Conservation (phyloP, 2,113 vertebrate species). For the Pelecanus crispus region DNA sequence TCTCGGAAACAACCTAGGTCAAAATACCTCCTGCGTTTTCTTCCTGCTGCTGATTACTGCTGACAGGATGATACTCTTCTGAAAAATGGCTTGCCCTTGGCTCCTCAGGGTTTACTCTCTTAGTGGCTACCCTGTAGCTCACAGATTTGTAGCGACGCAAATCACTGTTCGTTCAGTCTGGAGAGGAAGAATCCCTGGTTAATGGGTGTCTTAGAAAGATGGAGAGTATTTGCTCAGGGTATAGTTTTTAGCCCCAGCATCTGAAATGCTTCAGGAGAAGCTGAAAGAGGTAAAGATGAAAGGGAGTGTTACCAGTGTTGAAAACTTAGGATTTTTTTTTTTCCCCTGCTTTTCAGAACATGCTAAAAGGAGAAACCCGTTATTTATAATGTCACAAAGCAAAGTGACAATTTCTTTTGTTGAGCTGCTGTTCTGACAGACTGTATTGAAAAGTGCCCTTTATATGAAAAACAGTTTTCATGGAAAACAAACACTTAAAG, state of each 20-base stretch:
- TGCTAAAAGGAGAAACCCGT: slow-evolving; percentile 42
- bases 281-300: slow-evolving; percentile 7
- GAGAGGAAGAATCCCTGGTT: not conserved
- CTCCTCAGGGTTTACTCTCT: not conserved
- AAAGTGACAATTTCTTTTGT: slow-evolving; percentile 55
- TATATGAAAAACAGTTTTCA: slow-evolving; percentile 41
- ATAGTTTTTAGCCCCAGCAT: not conserved
- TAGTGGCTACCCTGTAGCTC: not conserved
- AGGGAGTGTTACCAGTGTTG: not conserved
- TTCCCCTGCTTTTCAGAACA: slow-evolving; percentile 8
- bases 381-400: slow-evolving; percentile 56
- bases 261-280: not conserved
- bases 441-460: slow-evolving; percentile 52
- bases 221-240: not conserved
- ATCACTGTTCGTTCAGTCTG: not conserved
- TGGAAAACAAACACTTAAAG: slow-evolving; percentile 49
- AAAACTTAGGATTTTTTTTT: not conserved
- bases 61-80: not conserved
- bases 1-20: not conserved
- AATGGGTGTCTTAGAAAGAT: not conserved
- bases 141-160: not conserved
- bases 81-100: not conserved
- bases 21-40: not conserved
- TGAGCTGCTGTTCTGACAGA: slow-evolving; percentile 42
- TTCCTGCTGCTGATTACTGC: not conserved